Evolutionary conservation across 1,140 invertebrate genomes (phyloP), one percentile per base, ranked within the genome.

Genomic region (Meloidogyne floridensis): DNA sequence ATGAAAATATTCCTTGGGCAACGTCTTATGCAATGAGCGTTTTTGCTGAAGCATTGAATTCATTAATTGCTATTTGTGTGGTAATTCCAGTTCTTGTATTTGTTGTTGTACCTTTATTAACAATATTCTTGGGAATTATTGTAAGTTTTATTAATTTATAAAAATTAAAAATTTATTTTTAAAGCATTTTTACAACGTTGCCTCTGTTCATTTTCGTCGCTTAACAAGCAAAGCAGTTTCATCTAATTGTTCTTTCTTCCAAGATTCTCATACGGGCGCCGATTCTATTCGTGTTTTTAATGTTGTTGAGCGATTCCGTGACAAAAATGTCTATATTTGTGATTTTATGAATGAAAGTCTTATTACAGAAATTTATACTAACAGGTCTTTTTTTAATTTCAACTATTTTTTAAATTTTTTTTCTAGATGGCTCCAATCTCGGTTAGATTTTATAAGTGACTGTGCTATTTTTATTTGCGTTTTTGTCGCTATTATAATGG

Each of bases 81-180:
- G 75, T 80, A 43, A 81, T 81, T 43, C 92, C 92, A 5, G 84
- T 91, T 4, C 93, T 93, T 84, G 82, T 91, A 6, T 77, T 88
- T 13, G 91, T 92, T 9, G 87, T 93, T 18, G n/a, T 93, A 10
- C 93, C 93, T 5, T 87, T 93, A 4, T 86, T 85, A 10, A 77
- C 92, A 20, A 81, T 93, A 11, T 93, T 93, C 86, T 91, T 91
- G 91, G 92, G 72, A 81, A 84, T 86, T 76, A 81, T 86, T 72
- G 77, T 87, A 51, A 47, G 42, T 18, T 15, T 7, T 11, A 15
- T 53, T 69, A n/a, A n/a, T n/a, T 65, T 65, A 2, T 65, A n/a
- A n/a, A n/a, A 1, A 6, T 92, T 91, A 42, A 92, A 90, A 0
- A 90, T 92, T 43, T 92, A 91, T 15, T 18, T 70, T 20, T 84